These are phyloP conservation scores for Ochlodes sylvanus DNA, from an alignment of 2,888 invertebrate genomes.

Conservation along the genomic window DNA sequence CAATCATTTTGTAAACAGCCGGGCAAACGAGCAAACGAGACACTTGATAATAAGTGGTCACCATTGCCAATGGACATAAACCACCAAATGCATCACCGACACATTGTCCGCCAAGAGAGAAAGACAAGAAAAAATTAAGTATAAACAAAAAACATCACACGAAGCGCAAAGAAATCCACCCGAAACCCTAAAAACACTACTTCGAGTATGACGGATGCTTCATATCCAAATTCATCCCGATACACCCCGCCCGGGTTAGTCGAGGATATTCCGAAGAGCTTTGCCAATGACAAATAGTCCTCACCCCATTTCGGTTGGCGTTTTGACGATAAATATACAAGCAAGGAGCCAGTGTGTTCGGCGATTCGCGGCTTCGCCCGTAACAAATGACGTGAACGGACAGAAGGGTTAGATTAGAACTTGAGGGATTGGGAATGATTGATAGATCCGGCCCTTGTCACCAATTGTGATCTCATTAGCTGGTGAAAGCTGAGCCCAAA, in stretches of 20 bases:
- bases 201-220: conserved; percentile 31
- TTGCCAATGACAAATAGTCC: conserved; percentile 82
- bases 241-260: conserved; percentile 30
- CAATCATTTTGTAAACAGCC: too few species aligned
- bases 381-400: conserved; percentile 81
- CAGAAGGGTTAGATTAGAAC: conserved; percentile 73
- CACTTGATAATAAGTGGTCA: too few species aligned
- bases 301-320: conserved; percentile 71
- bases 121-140: not conserved
- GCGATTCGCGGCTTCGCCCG: conserved; percentile 65
- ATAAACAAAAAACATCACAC: not conserved
- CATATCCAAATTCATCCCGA: conserved; percentile 38
- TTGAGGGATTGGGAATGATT: conserved; percentile 54
- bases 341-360: conserved; percentile 66
- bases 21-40: too few species aligned
- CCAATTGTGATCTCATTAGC: conserved; percentile 31
- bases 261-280: conserved; percentile 61
- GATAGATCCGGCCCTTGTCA: conserved; percentile 30
- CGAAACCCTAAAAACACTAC: conserved; percentile 9
- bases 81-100: too few species aligned
- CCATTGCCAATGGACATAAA: too few species aligned
- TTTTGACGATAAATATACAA: conserved; percentile 83
- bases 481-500: not conserved
- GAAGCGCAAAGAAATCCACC: not conserved
- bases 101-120: not conserved